Conservation (phyloP, 2,113 vertebrate species). For the Ciconia stormi region DNA sequence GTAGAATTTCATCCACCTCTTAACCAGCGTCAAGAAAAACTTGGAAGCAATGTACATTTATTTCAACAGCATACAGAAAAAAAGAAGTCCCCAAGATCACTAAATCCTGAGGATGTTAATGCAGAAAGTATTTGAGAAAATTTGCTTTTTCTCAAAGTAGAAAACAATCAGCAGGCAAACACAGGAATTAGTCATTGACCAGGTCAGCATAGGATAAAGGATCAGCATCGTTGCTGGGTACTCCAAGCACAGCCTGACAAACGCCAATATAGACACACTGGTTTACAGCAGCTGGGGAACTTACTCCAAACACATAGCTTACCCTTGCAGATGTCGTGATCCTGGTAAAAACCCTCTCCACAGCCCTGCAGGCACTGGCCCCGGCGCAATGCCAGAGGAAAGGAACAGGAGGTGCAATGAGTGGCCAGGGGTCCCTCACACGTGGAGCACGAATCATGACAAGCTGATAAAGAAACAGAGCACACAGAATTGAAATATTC, state of each 20-base stretch:
- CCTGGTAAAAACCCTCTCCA: constrained; percentile 84
- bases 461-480: constrained; percentile 73
- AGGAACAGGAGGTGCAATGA: constrained; percentile 82
- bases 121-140: background rate
- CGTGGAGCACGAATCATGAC: constrained; percentile 82
- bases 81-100: background rate
- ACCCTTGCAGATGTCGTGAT: constrained; percentile 83
- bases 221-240: background rate
- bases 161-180: background rate
- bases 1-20: background rate
- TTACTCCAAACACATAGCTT: background rate
- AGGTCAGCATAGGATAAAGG: background rate
- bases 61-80: background rate
- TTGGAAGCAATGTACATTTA: background rate
- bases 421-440: constrained; percentile 82
- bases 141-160: background rate
- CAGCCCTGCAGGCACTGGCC: constrained; percentile 86
- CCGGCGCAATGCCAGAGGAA: constrained; percentile 68
- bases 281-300: background rate
- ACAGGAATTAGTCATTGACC: background rate
- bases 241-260: rapidly evolving
- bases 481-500: background rate
- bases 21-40: background rate
- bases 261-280: background rate
- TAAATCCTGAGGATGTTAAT: background rate